Evolutionary conservation across 2,113 vertebrate species (phyloP).

Genomic region (Emydocephalus ijimae): DNA sequence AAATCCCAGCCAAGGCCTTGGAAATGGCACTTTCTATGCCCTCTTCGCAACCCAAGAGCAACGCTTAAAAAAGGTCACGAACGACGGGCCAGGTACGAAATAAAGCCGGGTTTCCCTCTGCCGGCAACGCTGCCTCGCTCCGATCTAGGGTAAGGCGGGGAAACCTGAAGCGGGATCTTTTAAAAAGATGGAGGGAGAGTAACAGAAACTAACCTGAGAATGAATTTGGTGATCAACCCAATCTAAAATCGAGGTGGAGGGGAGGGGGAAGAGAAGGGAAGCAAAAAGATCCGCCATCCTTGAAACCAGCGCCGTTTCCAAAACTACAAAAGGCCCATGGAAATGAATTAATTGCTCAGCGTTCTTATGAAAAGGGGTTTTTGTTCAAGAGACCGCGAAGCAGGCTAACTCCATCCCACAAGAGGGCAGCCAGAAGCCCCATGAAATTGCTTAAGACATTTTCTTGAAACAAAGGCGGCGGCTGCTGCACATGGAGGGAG

Average conservation of each 20-base stretch:
- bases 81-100: not conserved
- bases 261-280: not conserved
- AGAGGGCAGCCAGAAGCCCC: not conserved
- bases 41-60: not conserved
- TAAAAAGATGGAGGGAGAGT: not conserved
- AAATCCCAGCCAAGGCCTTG: not conserved
- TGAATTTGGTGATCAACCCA: not conserved
- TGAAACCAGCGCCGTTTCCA: not conserved
- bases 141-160: no score
- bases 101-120: not conserved
- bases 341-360: not conserved
- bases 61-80: not conserved
- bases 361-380: not conserved
- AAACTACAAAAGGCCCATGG: not conserved
- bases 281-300: not conserved
- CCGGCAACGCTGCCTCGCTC: not conserved
- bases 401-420: not conserved
- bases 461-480: constrained; percentile 1
- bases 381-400: not conserved
- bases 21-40: not conserved
- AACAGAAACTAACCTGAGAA: not conserved
- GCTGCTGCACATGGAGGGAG: not conserved
- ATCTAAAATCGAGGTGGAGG: not conserved
- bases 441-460: not conserved
- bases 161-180: not conserved